Evolutionary conservation across 1,140 invertebrate species (phyloP), one percentile per base, ranked within the genome.

Genomic region (Melitaea cinxia): DNA sequence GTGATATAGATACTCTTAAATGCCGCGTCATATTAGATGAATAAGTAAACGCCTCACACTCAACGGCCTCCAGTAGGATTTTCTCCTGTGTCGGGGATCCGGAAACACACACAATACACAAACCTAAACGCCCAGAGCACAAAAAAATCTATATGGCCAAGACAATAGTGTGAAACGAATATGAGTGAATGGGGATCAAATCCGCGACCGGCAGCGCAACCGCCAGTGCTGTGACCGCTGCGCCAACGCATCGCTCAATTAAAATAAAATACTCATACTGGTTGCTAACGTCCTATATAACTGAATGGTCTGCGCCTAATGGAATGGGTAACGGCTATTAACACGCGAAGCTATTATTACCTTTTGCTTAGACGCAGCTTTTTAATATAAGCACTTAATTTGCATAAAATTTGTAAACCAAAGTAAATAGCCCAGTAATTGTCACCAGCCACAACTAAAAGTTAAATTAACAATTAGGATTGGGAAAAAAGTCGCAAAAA

Each of bases 241-340:
- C n/a, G n/a, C n/a, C 45, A 39, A 57, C 55, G 37, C 55, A 14
- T 56, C 55, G 26, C 12, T 39, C 59, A 62, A 54, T 62, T 62
- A 62, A 52, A 54, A 62, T 53, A 37, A 19, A 28, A 55, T 35
- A 24, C 49, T 55, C 59, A 12, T 2, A 57, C 55, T 52, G 37
- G 33, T 23, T 24, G 50, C 59, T 62, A 54, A 62, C 59, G 59
- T 53, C 52, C 47, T 54, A 54, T 54, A 42, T 42, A 54, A 52
- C 50, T 33, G 26, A 52, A 57, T 57, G 28, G 55, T 47, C 37
- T 24, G 24, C 45, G 47, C 55, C 37, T 30, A 57, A 54, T 54
- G 59, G 50, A 53, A 6, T 35, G 37, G 37, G 17, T 62, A 60
- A 62, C 39, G 28, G 59, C 30, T 54, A 54, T 54, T 54, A 52